Evolutionary conservation across 1,140 invertebrate genomes (phyloP), one percentile per base, ranked within the genome.

Genomic region (Zaprionus ornatus): DNA sequence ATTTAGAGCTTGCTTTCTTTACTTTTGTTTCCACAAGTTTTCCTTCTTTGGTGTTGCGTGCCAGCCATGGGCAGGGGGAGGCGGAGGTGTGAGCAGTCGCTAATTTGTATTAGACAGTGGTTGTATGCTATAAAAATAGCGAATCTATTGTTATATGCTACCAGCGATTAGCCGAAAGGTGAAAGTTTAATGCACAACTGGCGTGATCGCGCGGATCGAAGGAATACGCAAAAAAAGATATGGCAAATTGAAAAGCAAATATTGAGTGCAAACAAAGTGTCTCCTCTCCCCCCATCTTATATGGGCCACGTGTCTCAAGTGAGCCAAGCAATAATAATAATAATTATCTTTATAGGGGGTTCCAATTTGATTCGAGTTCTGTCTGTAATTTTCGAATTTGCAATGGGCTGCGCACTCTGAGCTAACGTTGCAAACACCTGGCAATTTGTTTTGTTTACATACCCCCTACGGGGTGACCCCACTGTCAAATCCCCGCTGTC

Each of bases 161-260:
- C 21, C 21, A 42, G 54, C 52, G 66, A 81, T 80, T 74, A 66
- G 48, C 27, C 59, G 15, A 85, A 87, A 90, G 81, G 85, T 85
- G 65, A 88, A 88, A 90, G 85, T 81, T 90, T 90, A 88, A 90
- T 90, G 81, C 79, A 90, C 72, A 85, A 69, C 78, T 90, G 69
- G 85, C 85, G 81, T 90, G 62, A 67, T 67, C 54, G 42, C 63
- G 61, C 62, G 42, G 10, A 15, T 45, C 69, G 52, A 59, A n/a
- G 12, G 12, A 37, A 76, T 74, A 62, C 61, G 48, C 73, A 48
- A 48, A 74, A 73, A 21, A n/a, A 37, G 29, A 32, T 32, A 21
- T 17, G 52, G 12, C 21, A 59, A 48, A 35, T 12, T 64, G 7
- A 9, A 9, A 50, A 23, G 4, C 25, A 59, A 77, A 77, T 72